These are phyloP conservation scores for Elephas maximus DNA, from an alignment of 2,113 vertebrate genomes.

Conservation along the genomic window DNA sequence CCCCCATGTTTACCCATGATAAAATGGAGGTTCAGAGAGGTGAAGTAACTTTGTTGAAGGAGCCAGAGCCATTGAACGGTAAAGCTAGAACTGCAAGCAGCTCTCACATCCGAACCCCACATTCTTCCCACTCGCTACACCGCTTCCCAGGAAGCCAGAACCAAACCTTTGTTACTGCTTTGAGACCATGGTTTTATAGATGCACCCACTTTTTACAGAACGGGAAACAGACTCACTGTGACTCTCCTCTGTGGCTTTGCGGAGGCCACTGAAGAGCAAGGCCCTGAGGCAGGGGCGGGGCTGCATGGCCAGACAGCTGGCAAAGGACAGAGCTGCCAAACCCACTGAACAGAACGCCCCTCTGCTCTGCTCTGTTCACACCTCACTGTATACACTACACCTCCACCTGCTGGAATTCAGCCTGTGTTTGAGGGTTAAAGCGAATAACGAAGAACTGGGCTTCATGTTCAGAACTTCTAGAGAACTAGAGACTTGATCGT, in stretches of 20 bases:
- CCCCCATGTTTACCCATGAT: neutral
- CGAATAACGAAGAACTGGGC: neutral
- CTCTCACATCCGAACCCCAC: neutral
- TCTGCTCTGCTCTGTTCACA: neutral
- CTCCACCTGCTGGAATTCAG: neutral
- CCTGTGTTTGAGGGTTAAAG: neutral
- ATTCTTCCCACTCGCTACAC: neutral
- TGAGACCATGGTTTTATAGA: neutral
- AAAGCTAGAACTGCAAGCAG: neutral
- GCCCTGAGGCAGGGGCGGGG: neutral
- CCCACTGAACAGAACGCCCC: neutral
- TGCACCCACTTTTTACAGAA: neutral
- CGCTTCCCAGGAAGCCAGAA: neutral
- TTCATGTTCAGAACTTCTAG: neutral
- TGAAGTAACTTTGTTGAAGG: neutral
- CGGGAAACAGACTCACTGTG: neutral
- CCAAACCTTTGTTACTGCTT: neutral
- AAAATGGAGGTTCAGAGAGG: neutral
- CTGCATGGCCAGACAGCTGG: neutral
- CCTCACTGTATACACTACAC: fast-evolving
- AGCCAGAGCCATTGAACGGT: neutral
- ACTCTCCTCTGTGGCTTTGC: neutral
- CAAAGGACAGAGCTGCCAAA: neutral
- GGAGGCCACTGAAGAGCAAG: neutral
- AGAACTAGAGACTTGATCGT: neutral